Conservation (phyloP, 2,113 vertebrate genomes). For the Cyphomyrus plagiostoma region DNA sequence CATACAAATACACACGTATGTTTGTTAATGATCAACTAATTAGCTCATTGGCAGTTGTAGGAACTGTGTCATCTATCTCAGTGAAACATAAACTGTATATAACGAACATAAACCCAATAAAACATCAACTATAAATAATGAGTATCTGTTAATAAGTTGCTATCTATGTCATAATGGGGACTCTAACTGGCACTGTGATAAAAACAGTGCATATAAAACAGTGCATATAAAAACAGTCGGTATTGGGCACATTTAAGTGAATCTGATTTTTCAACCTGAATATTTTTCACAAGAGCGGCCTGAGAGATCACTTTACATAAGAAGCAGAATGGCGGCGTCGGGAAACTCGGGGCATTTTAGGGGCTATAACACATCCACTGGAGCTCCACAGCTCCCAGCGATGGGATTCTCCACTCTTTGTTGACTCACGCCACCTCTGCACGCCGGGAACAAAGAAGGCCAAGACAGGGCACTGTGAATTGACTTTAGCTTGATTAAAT, state of each 20-base stretch:
- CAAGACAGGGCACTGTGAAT: slow-evolving; percentile 58
- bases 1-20: background rate
- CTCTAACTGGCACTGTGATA: background rate
- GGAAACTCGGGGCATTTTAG: slow-evolving; percentile 36
- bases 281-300: background rate
- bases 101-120: background rate
- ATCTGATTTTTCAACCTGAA: background rate
- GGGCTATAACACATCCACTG: slow-evolving; percentile 45
- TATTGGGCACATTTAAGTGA: background rate
- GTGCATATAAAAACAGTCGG: background rate
- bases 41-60: background rate
- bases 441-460: slow-evolving; percentile 65
- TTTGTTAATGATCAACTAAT: background rate
- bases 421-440: slow-evolving; percentile 68
- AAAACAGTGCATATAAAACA: too few relatives aligned
- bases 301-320: slow-evolving; percentile 11
- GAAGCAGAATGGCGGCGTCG: background rate
- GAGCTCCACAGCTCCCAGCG: slow-evolving; percentile 55
- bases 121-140: background rate
- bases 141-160: background rate
- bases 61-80: background rate
- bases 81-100: background rate
- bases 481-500: slow-evolving; percentile 83
- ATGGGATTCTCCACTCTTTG: slow-evolving; percentile 57
- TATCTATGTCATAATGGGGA: background rate